These are phyloP conservation scores for Catostylus mosaicus DNA, from an alignment of 30 jellyfish, hydroid and myxozoan genomes.

Conservation along the genomic window DNA sequence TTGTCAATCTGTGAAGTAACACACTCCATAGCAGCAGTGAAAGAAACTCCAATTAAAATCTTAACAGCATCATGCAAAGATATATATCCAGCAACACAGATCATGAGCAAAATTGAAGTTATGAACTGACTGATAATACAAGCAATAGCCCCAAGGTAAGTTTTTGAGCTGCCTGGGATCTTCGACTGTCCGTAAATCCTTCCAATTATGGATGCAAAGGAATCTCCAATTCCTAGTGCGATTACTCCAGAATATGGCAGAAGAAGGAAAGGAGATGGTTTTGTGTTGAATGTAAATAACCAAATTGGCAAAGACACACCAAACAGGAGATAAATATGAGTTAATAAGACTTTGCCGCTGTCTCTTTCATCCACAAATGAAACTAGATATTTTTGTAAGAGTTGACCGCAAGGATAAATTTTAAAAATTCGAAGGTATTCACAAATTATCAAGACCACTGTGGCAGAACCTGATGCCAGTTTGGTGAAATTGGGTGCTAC, in stretches of 20 bases:
- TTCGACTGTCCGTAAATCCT: constrained; percentile 53
- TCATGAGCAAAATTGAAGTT: constrained; percentile 27
- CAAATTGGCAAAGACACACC: constrained; percentile 86
- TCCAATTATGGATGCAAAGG: constrained; percentile 95
- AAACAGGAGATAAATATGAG: constrained; percentile 80
- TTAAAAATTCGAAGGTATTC: constrained; percentile 70
- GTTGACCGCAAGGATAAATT: constrained; percentile 53
- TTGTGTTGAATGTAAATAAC: constrained; percentile 49
- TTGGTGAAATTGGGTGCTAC: constrained; percentile 44
- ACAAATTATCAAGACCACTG: constrained; percentile 47
- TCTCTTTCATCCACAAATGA: constrained; percentile 86
- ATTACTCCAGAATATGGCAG: constrained; percentile 83
- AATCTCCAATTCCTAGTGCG: constrained; percentile 92
- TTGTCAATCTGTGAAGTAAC: constrained; percentile 85
- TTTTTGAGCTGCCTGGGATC: constrained; percentile 80
- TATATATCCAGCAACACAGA: constrained; percentile 6
- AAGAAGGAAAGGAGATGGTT: background rate
- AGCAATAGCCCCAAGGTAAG: constrained; percentile 69
- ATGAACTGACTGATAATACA: constrained; percentile 49
- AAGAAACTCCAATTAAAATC: constrained; percentile 23
- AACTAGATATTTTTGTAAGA: constrained; percentile 51
- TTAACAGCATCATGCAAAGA: background rate
- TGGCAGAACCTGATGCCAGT: constrained; percentile 63
- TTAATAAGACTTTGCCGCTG: constrained; percentile 70
- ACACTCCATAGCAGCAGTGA: constrained; percentile 67